These are phyloP conservation scores for Holocentrus rufus DNA, from an alignment of 2,797 vertebrate species.

Conservation along the genomic window DNA sequence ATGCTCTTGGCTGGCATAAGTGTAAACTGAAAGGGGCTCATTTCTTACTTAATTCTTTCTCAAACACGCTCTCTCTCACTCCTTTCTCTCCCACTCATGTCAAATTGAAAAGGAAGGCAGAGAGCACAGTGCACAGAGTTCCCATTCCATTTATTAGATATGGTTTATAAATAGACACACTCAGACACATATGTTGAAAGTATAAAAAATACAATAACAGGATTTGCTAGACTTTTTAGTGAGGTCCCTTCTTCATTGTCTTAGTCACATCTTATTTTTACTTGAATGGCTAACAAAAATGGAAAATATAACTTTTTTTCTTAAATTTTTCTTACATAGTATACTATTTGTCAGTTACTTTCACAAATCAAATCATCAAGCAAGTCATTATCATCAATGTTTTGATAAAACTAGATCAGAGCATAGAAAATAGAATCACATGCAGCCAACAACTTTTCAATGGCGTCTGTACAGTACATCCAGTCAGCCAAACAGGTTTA, in stretches of 20 bases:
- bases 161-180: constrained; percentile 82
- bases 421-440: constrained; percentile 77
- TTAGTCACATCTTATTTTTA: constrained; percentile 64
- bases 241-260: constrained; percentile 73
- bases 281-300: constrained; percentile 69
- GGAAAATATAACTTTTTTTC: constrained; percentile 61
- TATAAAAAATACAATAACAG: constrained; percentile 81
- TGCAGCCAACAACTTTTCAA: constrained; percentile 73
- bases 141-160: constrained; percentile 82
- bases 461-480: constrained; percentile 65
- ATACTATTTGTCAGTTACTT: constrained; percentile 70
- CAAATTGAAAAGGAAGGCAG: constrained; percentile 10
- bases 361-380: constrained; percentile 78
- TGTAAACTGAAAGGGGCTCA: too few relatives aligned
- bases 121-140: constrained; percentile 48
- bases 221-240: constrained; percentile 73
- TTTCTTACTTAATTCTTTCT: neutral
- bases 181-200: constrained; percentile 76
- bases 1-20: too few relatives aligned
- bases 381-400: constrained; percentile 73
- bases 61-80: neutral
- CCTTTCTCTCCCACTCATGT: neutral
- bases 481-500: constrained; percentile 47
- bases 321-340: constrained; percentile 62
- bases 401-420: constrained; percentile 67